A percentile compares a stretch with the other conserved stretches of the same genome.
These are phyloP conservation scores for Fragum fragum DNA, from an alignment of 2,888 invertebrate species.

Conservation along the genomic window DNA sequence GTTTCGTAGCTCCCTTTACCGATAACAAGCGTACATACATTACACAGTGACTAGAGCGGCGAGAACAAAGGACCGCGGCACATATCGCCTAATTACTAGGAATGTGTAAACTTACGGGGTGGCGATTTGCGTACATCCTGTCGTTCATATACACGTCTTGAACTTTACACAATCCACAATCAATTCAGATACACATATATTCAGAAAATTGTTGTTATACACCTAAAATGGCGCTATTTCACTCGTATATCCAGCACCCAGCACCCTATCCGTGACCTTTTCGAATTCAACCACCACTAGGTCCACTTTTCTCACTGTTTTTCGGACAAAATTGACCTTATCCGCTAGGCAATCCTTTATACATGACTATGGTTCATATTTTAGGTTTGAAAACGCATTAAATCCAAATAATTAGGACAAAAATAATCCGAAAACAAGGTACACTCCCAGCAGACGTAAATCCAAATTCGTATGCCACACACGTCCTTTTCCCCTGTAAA, in stretches of 20 bases:
- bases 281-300: conserved; percentile 4
- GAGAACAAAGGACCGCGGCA: conserved; percentile 67
- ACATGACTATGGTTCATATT: conserved; percentile 42
- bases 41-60: conserved; percentile 55
- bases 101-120: conserved; percentile 79
- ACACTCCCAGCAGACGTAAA: conserved; percentile 53
- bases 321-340: conserved; percentile 20
- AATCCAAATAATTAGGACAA: conserved; percentile 35
- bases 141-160: conserved; percentile 52
- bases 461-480: conserved; percentile 75
- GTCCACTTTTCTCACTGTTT: conserved; percentile 8
- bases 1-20: not conserved
- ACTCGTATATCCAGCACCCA: conserved; percentile 17
- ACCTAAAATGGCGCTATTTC: conserved; percentile 21
- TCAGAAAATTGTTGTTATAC: conserved; percentile 9
- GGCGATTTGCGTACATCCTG: conserved; percentile 84
- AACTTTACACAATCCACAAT: conserved; percentile 24
- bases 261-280: conserved; percentile 21
- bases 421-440: conserved; percentile 28
- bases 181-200: conserved; percentile 17
- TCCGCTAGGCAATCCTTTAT: conserved; percentile 60
- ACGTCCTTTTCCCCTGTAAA: conserved; percentile 78
- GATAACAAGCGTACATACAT: conserved; percentile 41
- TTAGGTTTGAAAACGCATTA: conserved; percentile 23
- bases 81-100: conserved; percentile 37